A percentile compares a stretch with the other conserved stretches of the same genome.
Evolutionary conservation across 2,888 invertebrate genomes (phyloP).

Genomic region (Mimumesa dahlbomi): DNA sequence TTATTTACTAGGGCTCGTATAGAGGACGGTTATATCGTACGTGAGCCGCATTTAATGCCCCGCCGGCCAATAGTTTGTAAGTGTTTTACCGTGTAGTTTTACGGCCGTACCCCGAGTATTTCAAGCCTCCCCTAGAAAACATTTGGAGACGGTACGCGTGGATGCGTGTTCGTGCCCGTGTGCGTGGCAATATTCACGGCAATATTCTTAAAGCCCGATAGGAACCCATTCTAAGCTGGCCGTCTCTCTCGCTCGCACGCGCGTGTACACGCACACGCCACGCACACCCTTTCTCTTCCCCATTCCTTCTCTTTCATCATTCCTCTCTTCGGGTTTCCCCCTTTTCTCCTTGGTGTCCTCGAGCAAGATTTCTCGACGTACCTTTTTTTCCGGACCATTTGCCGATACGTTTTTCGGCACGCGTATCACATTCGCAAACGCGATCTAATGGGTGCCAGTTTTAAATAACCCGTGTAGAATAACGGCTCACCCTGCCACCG

Average conservation of each 20-base stretch:
- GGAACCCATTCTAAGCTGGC: slow-evolving; percentile 57
- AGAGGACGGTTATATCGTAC: slow-evolving; percentile 57
- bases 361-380: slow-evolving; percentile 27
- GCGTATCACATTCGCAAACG: slow-evolving; percentile 40
- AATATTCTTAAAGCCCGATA: slow-evolving; percentile 65
- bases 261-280: too few species aligned
- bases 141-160: slow-evolving; percentile 41
- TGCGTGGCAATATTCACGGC: slow-evolving; percentile 64
- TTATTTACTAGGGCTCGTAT: slow-evolving; percentile 56
- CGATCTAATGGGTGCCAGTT: slow-evolving; percentile 2
- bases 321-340: background rate
- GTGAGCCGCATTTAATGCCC: slow-evolving; percentile 61
- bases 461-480: background rate
- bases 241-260: slow-evolving; percentile 2
- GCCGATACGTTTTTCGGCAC: slow-evolving; percentile 23
- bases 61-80: slow-evolving; percentile 63
- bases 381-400: slow-evolving; percentile 52
- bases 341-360: background rate
- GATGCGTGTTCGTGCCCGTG: slow-evolving; percentile 29
- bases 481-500: background rate
- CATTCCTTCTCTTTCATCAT: slow-evolving; percentile 10
- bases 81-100: slow-evolving; percentile 67
- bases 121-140: slow-evolving; percentile 57
- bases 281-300: slow-evolving; percentile 17
- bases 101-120: slow-evolving; percentile 52